These are phyloP conservation scores for Hyalella azteca DNA, from an alignment of 2,888 invertebrate genomes.

Conservation along the genomic window DNA sequence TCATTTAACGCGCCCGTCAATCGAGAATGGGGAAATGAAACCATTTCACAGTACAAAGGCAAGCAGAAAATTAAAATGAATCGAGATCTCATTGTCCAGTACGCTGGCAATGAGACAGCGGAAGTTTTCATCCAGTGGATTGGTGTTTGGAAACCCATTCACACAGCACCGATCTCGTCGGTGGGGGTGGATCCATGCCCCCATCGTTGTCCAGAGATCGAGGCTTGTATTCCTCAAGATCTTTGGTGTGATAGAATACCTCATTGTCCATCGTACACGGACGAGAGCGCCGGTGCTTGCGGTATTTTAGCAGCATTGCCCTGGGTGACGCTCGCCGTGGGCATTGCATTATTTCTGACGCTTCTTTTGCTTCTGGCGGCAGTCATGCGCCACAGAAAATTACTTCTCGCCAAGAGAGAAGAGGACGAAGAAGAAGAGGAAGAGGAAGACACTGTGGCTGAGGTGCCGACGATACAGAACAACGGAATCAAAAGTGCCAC, in stretches of 20 bases:
- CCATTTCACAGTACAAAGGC: slow-evolving; percentile 27
- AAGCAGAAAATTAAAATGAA: not conserved
- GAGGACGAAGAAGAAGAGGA: slow-evolving; percentile 44
- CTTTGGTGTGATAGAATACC: slow-evolving; percentile 80
- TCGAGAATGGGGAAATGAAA: not conserved
- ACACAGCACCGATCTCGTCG: slow-evolving; percentile 62
- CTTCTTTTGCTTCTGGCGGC: slow-evolving; percentile 47
- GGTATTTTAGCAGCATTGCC: slow-evolving; percentile 52
- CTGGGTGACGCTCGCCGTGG: slow-evolving; percentile 51
- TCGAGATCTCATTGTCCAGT: slow-evolving; percentile 76
- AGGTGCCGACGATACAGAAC: slow-evolving; percentile 45
- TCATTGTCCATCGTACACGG: slow-evolving; percentile 81
- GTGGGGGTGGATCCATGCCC: slow-evolving; percentile 55
- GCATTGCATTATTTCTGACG: slow-evolving; percentile 44
- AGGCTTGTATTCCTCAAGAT: slow-evolving; percentile 73
- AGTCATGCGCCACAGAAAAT: slow-evolving; percentile 47
- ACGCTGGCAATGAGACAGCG: slow-evolving; percentile 75
- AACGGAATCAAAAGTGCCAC: slow-evolving; percentile 54
- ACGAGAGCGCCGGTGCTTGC: slow-evolving; percentile 72
- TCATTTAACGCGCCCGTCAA: not conserved
- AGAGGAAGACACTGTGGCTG: slow-evolving; percentile 37
- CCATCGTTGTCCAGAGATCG: slow-evolving; percentile 54
- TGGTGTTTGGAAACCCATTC: slow-evolving; percentile 68
- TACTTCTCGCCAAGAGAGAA: slow-evolving; percentile 31
- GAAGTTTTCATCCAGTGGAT: slow-evolving; percentile 80